A percentile compares a stretch with the other conserved stretches of the same genome.
Evolutionary conservation across 2,113 vertebrate species (phyloP).

Genomic region (Aphyosemion australe): DNA sequence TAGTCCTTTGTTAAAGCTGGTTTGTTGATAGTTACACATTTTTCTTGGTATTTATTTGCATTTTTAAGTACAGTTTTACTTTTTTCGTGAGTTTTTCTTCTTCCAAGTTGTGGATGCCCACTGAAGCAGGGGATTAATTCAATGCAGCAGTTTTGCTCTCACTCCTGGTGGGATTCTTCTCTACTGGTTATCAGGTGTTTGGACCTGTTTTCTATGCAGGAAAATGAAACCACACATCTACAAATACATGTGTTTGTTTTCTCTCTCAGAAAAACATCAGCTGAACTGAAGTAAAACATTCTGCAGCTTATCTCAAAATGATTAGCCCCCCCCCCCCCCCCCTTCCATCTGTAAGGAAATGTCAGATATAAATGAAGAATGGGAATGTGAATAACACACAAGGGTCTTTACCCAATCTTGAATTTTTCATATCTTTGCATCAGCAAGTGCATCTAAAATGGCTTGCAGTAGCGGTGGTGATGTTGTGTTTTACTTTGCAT

Average conservation of each 20-base stretch:
- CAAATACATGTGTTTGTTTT: neutral
- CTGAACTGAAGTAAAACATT: slow-evolving; percentile 25
- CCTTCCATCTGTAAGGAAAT: slow-evolving; percentile 10
- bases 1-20: too few species aligned
- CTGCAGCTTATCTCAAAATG: slow-evolving; percentile 32
- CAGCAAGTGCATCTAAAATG: neutral
- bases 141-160: neutral
- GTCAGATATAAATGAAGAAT: slow-evolving; percentile 15
- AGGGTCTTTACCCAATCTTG: neutral
- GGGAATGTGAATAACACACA: neutral
- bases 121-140: too few species aligned
- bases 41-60: too few species aligned
- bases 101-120: too few species aligned
- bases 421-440: neutral
- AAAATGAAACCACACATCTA: slow-evolving; percentile 15
- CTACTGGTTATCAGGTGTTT: slow-evolving; percentile 29
- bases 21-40: too few species aligned
- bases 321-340: slow-evolving; percentile 24
- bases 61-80: too few species aligned
- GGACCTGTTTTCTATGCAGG: slow-evolving; percentile 31
- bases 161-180: slow-evolving; percentile 29
- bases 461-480: neutral
- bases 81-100: too few species aligned
- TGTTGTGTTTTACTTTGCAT: neutral
- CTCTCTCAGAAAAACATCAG: neutral